Conservation (phyloP, 1,140 invertebrate species). For the Apis cerana region DNA sequence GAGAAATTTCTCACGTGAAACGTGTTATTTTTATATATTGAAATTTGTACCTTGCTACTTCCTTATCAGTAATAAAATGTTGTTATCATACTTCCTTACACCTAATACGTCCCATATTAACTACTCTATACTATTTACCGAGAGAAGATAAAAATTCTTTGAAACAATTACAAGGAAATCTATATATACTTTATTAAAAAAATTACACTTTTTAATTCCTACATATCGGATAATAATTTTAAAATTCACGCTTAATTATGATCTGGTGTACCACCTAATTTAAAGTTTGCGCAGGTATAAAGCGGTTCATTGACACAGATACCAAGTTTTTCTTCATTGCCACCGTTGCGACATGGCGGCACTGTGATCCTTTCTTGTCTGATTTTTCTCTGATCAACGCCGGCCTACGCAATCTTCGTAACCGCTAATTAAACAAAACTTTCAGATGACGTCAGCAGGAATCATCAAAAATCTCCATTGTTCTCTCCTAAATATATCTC, state of each 20-base stretch:
- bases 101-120: too few relatives aligned
- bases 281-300: constrained; percentile 14
- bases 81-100: too few relatives aligned
- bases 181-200: too few relatives aligned
- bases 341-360: constrained; percentile 5
- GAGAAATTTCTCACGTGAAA: too few relatives aligned
- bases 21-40: too few relatives aligned
- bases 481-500: too few relatives aligned
- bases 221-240: not conserved
- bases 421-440: constrained; percentile 24
- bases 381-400: not conserved
- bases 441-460: not conserved
- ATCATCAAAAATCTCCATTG: not conserved
- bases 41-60: too few relatives aligned
- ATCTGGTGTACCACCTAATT: not conserved
- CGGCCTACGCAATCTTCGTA: not conserved
- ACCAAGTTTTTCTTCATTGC: constrained; percentile 8
- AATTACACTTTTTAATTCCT: too few relatives aligned
- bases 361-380: constrained; percentile 16
- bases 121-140: too few relatives aligned
- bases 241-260: not conserved
- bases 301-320: constrained; percentile 25
- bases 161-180: too few relatives aligned
- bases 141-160: too few relatives aligned
- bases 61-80: too few relatives aligned